phyloP scores from a whole-genome alignment of 2,888 invertebrate species.

The Mesorhabditis belari region DNA sequence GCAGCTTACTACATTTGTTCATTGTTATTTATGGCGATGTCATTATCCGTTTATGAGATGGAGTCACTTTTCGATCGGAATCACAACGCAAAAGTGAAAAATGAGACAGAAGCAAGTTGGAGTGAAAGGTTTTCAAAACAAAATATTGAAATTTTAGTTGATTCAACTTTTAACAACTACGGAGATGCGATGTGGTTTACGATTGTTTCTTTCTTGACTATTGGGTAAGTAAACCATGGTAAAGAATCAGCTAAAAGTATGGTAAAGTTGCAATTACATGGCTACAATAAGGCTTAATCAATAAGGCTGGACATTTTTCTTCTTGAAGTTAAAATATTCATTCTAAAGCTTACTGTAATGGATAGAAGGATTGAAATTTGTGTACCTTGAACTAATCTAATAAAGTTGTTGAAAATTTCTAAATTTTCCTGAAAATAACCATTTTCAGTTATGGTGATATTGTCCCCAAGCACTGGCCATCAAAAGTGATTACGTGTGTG shows the following conservation, averaged over 20 bases:
- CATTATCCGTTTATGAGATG: neutral
- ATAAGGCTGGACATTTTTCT: too few relatives aligned
- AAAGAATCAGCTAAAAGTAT: too few relatives aligned
- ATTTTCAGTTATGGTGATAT: constrained; percentile 39
- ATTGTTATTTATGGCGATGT: neutral
- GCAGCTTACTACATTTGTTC: neutral
- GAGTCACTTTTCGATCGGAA: neutral
- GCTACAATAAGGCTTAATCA: too few relatives aligned
- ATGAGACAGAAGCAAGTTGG: too few relatives aligned
- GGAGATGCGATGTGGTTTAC: constrained; percentile 46
- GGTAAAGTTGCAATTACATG: too few relatives aligned
- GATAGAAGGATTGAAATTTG: neutral
- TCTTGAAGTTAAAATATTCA: too few relatives aligned
- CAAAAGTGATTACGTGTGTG: constrained; percentile 41
- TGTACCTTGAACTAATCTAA: neutral
- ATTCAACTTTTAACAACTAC: constrained; percentile 17
- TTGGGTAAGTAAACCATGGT: constrained; percentile 23
- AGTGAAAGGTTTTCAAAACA: too few relatives aligned
- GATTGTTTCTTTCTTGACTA: constrained; percentile 35
- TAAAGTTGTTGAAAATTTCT: neutral
- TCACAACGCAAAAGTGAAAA: too few relatives aligned
- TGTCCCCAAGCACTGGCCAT: constrained; percentile 30
- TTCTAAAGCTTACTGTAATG: neutral
- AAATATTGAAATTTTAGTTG: too few relatives aligned
- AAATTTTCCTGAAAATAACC: neutral